Evolutionary conservation across 2,888 invertebrate species (phyloP), one percentile per base, ranked within the genome.

Genomic region (Synergus gifuensis): DNA sequence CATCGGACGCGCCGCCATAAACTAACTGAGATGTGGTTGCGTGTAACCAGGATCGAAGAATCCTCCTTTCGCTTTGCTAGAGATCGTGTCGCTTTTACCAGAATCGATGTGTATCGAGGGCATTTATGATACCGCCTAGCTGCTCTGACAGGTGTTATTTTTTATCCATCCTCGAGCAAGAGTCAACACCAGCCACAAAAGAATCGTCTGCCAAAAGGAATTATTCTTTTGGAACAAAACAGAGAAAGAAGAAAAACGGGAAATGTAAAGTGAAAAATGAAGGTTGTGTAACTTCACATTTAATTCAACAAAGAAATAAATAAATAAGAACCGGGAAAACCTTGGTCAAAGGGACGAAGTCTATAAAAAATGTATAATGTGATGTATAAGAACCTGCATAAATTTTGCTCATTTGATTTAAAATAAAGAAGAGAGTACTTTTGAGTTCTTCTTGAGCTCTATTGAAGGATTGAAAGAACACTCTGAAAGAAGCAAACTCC

Each of bases 1-100:
- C 89, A 89, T 89, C 88, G 90, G 86, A 89, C 85, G 86, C 85
- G 81, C 81, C 83, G 88, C 87, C 87, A 89, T 89, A 89, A 89
- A 89, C 60, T 46, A 46, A 80, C 87, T 86, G 86, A 87, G 86
- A 87, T 85, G 81, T 82, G 83, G 85, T 80, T 82, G 81, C 81
- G 81, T 84, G 83, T 84, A 82, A 82, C 49, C 64, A 49, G 77
- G n/a, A 54, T 46, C 76, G 22, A 58, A 78, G 77, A 66, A 66
- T 69, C 28, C 40, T 78, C 76, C 54, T 58, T 64, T 76, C 67
- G 36, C 79, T 79, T 78, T 79, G 66, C 78, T 77, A 77, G 79
- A 81, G 80, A 81, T 84, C 82, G 82, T 79, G 84, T 86, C 83
- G 80, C 76, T 78, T 73, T 36, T 64, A 78, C 81, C 80, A 78